Percentiles rank a stretch among this genome's conserved stretches.
phyloP scores from a whole-genome alignment of 2,113 vertebrate species.

The Dryoscopus gambensis region DNA sequence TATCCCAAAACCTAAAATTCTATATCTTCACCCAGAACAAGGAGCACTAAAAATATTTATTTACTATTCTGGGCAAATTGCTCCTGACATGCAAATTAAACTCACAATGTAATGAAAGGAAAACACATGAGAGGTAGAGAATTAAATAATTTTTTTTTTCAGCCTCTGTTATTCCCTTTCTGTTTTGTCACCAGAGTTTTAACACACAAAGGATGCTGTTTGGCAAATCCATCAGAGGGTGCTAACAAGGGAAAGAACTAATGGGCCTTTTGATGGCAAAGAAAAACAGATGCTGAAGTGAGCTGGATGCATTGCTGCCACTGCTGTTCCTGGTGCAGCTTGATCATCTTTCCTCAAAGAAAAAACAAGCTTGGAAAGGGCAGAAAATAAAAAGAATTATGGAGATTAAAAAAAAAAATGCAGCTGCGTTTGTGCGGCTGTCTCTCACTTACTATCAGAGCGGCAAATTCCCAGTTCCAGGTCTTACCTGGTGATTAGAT shows the following conservation, averaged over 20 bases:
- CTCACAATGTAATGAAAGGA: rapidly evolving
- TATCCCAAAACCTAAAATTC: too few species aligned
- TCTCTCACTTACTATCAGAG: background rate
- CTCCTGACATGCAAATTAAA: background rate
- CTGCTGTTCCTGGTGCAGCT: background rate
- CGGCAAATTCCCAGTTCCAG: background rate
- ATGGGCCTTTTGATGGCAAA: background rate
- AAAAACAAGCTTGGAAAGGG: background rate
- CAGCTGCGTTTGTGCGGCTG: background rate
- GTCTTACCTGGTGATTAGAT: background rate
- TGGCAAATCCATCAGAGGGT: background rate
- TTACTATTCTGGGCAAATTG: background rate
- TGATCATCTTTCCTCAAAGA: background rate
- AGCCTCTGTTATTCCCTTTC: background rate
- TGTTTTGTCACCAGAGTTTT: background rate
- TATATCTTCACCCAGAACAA: background rate
- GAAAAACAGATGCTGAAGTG: background rate
- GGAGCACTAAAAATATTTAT: background rate
- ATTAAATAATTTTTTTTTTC: background rate
- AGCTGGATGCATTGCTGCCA: background rate
- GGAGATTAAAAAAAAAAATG: background rate
- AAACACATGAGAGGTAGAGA: background rate
- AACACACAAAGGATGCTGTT: background rate
- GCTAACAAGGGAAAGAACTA: background rate
- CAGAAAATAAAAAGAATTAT: background rate